Base-by-base conservation (phyloP, 2,797 vertebrate genomes). In the Vespertilio murinus region DNA sequence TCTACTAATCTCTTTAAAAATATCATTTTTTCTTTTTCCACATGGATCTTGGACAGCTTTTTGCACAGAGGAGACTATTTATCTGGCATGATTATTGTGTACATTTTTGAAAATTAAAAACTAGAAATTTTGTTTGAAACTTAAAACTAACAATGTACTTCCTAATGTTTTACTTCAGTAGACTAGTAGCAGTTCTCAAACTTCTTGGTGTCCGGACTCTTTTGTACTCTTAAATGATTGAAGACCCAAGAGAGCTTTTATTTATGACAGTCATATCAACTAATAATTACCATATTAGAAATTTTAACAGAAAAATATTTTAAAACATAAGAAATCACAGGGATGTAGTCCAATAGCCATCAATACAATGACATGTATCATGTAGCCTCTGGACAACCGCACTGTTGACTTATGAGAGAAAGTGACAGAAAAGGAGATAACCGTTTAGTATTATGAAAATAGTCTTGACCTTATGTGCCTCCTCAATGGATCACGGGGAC, bases 91-190 rank as follows among this genome's bases (percentile, higher is more conserved):
- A 23, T 84, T 90, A 47, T 11, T 67, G 33, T 22, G 1, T 70
- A 91, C 75, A 70, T 91, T 87, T 49, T 93, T 88, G 49, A 87
- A 77, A 91, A 64, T 56, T 70, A 73, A 42, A 61, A 87, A 94
- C 35, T 74, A 42, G 42, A 42, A 33, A 40, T 79, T 94, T 86
- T 70, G 3, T 56, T 70, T 82, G 56, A 85, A 54, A 12, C 42
- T 33, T 38, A 64, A 47, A 81, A 71, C 33, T 17, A 87, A 33
- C 16, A 70, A 82, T 77, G 25, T 35, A 38, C 33, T 69, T 93
- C 77, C 80, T 84, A 18, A 70, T 49, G 69, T 14, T 82, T 69
- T 56, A 9, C 5, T 35, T 61, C 28, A 82, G 28, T 59, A 45
- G 30, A 52, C 28, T 20, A 54, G 52, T 40, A 90, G 13, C 22